phyloP scores from a whole-genome alignment of 2,888 invertebrate genomes.

The Netelia fuscicornis region DNA sequence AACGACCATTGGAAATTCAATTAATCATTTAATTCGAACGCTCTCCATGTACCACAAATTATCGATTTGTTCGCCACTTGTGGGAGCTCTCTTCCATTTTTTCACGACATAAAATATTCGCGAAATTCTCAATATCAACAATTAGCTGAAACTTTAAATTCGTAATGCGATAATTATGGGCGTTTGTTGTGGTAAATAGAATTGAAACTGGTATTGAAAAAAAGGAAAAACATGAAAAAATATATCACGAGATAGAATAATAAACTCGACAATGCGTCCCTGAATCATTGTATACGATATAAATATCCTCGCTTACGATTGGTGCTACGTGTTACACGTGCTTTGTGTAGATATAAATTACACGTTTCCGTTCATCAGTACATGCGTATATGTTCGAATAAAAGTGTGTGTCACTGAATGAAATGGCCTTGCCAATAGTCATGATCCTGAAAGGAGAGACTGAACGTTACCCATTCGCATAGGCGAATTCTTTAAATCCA shows the following conservation, averaged over 20 bases:
- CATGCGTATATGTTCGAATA: constrained; percentile 1
- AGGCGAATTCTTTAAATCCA: background rate
- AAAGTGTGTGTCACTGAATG: background rate
- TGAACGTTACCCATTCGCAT: too few relatives aligned
- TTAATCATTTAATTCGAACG: constrained; percentile 63
- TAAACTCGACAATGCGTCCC: constrained; percentile 25
- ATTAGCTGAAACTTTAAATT: too few relatives aligned
- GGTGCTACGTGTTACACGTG: constrained; percentile 35
- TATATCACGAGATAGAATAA: constrained; percentile 19
- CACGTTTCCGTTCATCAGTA: constrained; percentile 9
- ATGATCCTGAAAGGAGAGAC: background rate
- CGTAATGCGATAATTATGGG: too few relatives aligned
- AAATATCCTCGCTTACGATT: constrained; percentile 35
- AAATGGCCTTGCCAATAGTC: background rate
- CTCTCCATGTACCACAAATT: background rate
- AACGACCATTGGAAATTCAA: constrained; percentile 60
- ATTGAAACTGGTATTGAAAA: background rate
- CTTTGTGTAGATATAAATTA: background rate
- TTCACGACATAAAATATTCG: background rate
- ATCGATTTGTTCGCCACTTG: too few relatives aligned
- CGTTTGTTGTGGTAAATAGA: too few relatives aligned
- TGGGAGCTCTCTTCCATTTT: background rate
- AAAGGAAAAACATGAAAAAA: background rate
- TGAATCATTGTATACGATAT: constrained; percentile 13
- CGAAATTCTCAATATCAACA: too few relatives aligned